Percentiles rank a stretch among this genome's conserved stretches.
These are phyloP conservation scores for Drosophila sproati DNA, from an alignment of 1,140 invertebrate genomes.

Conservation along the genomic window DNA sequence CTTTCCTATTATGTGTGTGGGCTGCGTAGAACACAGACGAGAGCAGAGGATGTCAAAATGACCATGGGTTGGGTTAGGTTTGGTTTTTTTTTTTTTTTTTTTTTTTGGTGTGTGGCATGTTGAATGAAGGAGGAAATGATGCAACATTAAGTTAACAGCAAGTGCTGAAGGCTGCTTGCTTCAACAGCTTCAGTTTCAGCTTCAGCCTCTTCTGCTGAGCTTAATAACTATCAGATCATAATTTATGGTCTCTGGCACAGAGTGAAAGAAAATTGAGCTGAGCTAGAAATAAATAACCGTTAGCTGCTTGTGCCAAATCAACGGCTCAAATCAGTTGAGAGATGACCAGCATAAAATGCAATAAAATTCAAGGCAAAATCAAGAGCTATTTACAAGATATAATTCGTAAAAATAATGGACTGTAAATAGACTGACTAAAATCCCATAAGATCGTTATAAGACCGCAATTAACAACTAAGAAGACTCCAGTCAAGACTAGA, in stretches of 20 bases:
- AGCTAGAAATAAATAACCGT: slow-evolving; percentile 57
- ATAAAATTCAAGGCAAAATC: slow-evolving; percentile 20
- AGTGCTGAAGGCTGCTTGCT: slow-evolving; percentile 19
- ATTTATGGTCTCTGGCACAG: slow-evolving; percentile 50
- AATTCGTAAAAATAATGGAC: not conserved
- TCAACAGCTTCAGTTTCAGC: slow-evolving; percentile 9
- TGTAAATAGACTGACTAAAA: not conserved
- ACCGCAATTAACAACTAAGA: too few relatives aligned
- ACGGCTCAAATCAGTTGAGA: slow-evolving; percentile 14
- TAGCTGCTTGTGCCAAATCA: slow-evolving; percentile 71
- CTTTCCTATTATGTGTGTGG: slow-evolving; percentile 18
- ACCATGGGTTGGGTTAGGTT: slow-evolving; percentile 25
- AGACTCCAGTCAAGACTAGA: too few relatives aligned
- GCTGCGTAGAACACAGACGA: slow-evolving; percentile 4
- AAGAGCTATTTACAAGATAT: not conserved
- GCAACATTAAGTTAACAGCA: slow-evolving; percentile 47
- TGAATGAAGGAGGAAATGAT: slow-evolving; percentile 51
- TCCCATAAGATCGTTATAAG: too few relatives aligned
- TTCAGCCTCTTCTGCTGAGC: slow-evolving; percentile 34
- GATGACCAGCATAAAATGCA: slow-evolving; percentile 67
- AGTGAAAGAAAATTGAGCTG: slow-evolving; percentile 71
- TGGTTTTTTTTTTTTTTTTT: not conserved
- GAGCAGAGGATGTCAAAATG: slow-evolving; percentile 36
- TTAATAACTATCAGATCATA: slow-evolving; percentile 71
- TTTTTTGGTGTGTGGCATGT: slow-evolving; percentile 17